Base-by-base conservation (phyloP, 2,888 invertebrate species). In the Luffia ferchaultella region DNA sequence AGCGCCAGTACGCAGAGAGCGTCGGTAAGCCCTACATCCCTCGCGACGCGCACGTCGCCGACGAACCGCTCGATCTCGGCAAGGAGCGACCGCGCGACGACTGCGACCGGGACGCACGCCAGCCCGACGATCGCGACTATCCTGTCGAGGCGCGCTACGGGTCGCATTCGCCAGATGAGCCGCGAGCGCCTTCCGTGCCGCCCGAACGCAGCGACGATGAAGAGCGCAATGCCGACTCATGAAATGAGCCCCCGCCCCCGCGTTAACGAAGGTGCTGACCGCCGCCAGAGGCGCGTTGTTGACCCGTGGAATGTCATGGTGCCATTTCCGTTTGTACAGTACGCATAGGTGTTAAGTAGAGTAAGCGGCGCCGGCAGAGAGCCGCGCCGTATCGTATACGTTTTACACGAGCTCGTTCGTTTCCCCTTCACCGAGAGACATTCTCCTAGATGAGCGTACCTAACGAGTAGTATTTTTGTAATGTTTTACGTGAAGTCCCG, bases 1-100 rank as follows among this genome's bases (percentile, higher is more conserved):
- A 87, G 63, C 83, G 88, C 47, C 82, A 84, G 57, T 88, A 87
- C 69, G 79, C 86, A 51, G 87, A 87, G 51, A 79, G 65, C 59
- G 83, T 85, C 62, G 76, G 76, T 61, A 86, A 87, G 56, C 71
- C 87, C 9, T 84, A 86, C 66, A 86, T 87, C 67, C 82, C 83
- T 69, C 70, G 87, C 43, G 80, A 76, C 55, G 59, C 80, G 2
- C 30, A 7, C 5, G 12, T 12, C 30, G 15, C 12, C 45, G 87
- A 87, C 49, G 85, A 85, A 55, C 87, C 87, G 16, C 60, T 85
- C 17, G 82, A 87, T 60, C 73, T 87, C 17, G 87, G 86, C 50
- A 86, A 87, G 58, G 86, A 86, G 60, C 69, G 80, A 16, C 73
- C 73, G 55, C 60, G 76, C 59, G 65, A 64, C 60, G 75, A 73